Percentiles rank a stretch among this genome's conserved stretches.
Conservation (phyloP, 2,888 invertebrate genomes). For the Acleris cristana region DNA sequence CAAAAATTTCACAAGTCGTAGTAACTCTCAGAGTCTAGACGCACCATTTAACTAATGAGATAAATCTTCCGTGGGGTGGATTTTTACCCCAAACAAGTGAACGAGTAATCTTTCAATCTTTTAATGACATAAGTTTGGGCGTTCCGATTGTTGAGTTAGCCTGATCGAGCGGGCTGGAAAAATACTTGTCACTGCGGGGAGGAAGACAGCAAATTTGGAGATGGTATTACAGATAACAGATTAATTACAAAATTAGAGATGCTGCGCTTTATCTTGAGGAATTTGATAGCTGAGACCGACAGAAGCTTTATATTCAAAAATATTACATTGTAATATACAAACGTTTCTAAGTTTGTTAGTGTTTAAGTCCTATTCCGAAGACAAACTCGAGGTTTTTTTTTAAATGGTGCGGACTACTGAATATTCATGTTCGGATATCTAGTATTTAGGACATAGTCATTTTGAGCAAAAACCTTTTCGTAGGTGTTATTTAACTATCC, state of each 20-base stretch:
- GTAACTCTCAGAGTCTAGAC: slow-evolving; percentile 59
- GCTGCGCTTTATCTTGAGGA: neutral
- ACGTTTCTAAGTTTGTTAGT: neutral
- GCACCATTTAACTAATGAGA: slow-evolving; percentile 81
- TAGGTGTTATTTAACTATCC: too few relatives aligned
- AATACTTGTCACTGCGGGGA: slow-evolving; percentile 38
- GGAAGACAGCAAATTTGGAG: slow-evolving; percentile 25
- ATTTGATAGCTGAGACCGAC: neutral
- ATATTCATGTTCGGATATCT: too few relatives aligned
- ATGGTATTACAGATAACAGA: slow-evolving; percentile 22
- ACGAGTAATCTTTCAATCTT: slow-evolving; percentile 80
- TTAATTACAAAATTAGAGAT: slow-evolving; percentile 14
- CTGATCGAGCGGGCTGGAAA: slow-evolving; percentile 42
- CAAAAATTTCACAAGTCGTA: slow-evolving; percentile 49
- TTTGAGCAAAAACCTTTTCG: too few relatives aligned
- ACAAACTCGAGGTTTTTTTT: too few relatives aligned
- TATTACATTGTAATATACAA: neutral
- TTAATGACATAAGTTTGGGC: slow-evolving; percentile 75
- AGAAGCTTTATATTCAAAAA: too few relatives aligned
- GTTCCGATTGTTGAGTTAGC: slow-evolving; percentile 53
- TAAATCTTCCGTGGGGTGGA: slow-evolving; percentile 68
- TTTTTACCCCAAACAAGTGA: slow-evolving; percentile 70
- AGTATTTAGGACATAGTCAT: too few relatives aligned
- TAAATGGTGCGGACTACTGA: too few relatives aligned
- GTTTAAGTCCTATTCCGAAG: too few relatives aligned